Evolutionary conservation across 2,888 invertebrate species (phyloP).

Genomic region (Steinernema hermaphroditum): DNA sequence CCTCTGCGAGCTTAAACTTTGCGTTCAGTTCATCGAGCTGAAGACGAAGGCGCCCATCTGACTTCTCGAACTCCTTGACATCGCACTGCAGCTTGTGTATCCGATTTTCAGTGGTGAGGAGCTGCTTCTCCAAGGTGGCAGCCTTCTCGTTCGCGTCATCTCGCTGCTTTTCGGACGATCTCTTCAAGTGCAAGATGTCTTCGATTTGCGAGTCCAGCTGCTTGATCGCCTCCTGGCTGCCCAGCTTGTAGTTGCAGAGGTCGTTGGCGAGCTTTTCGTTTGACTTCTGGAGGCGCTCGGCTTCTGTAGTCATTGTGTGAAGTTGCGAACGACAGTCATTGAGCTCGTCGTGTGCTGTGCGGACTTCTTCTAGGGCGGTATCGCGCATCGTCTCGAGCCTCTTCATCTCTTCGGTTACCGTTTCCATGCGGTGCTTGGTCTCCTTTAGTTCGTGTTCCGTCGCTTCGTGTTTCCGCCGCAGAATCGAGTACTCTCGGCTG

Average conservation of each 20-base stretch:
- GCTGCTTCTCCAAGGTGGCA: background rate
- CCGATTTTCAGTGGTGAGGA: background rate
- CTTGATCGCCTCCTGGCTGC: background rate
- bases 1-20: background rate
- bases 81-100: slow-evolving; percentile 3
- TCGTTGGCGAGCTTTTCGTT: slow-evolving; percentile 1
- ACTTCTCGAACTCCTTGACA: slow-evolving; percentile 2
- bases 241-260: background rate
- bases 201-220: slow-evolving; percentile 1
- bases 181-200: background rate
- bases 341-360: slow-evolving; percentile 2
- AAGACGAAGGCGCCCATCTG: slow-evolving; percentile 7
- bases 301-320: background rate
- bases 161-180: background rate
- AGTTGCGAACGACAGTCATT: slow-evolving; percentile 4
- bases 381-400: background rate
- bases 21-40: background rate
- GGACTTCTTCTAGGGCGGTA: background rate
- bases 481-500: slow-evolving; percentile 6
- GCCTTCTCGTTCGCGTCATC: slow-evolving; percentile 13
- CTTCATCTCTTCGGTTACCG: background rate
- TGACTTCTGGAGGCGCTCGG: background rate
- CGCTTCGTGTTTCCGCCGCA: background rate
- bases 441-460: background rate
- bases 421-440: background rate